Percentiles rank a stretch among this genome's conserved stretches.
Conservation (phyloP, 2,113 vertebrate species). For the Channa argus region DNA sequence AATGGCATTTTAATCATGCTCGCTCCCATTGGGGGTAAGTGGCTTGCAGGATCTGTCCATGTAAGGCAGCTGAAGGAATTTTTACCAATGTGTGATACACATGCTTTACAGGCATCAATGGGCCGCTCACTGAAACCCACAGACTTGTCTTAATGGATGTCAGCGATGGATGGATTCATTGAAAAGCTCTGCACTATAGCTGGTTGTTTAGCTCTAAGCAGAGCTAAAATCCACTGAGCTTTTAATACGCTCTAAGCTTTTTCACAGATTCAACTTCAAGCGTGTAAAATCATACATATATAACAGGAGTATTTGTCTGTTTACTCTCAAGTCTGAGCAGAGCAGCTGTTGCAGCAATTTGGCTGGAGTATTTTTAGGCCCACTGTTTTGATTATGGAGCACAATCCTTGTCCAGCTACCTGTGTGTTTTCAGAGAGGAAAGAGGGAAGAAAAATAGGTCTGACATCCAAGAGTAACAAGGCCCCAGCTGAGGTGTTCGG, state of each 20-base stretch:
- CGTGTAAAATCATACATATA: conserved; percentile 40
- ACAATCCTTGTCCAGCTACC: conserved; percentile 63
- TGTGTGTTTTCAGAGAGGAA: conserved; percentile 61
- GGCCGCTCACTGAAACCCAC: conserved; percentile 10
- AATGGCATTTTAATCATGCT: conserved; percentile 70
- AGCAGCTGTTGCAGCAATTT: conserved; percentile 54
- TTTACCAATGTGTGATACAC: conserved; percentile 43
- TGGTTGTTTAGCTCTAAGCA: conserved; percentile 41
- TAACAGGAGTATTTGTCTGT: conserved; percentile 39
- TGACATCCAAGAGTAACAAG: conserved; percentile 72
- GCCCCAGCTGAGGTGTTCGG: conserved; percentile 54
- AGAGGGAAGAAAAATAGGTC: conserved; percentile 56
- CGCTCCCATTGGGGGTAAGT: conserved; percentile 47
- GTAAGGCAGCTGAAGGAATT: conserved; percentile 52
- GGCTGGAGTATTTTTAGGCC: conserved; percentile 53
- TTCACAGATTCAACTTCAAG: conserved; percentile 29
- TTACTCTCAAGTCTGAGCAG: conserved; percentile 31
- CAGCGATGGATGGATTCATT: conserved; percentile 58
- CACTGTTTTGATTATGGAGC: conserved; percentile 57
- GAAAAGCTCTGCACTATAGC: conserved; percentile 37
- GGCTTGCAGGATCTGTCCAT: conserved; percentile 59
- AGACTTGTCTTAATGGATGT: conserved; percentile 47
- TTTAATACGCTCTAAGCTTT: conserved; percentile 62
- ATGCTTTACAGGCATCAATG: conserved; percentile 34
- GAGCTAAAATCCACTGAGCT: conserved; percentile 51